Evolutionary conservation across 2,797 vertebrate species (phyloP), one percentile per base, ranked within the genome.

Genomic region (Tragopan temminckii): DNA sequence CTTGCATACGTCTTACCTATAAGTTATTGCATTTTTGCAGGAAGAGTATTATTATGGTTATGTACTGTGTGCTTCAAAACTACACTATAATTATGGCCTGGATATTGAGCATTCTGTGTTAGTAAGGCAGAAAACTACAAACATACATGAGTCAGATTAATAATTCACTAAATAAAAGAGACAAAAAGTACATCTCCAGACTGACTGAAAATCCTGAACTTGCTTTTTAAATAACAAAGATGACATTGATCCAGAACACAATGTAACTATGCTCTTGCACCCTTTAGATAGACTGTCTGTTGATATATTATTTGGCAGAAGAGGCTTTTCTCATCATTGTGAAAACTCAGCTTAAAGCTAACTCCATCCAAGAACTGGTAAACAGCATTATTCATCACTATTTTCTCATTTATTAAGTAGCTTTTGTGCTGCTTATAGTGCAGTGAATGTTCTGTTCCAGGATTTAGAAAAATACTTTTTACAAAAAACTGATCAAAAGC

Each of bases 261-360:
- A 80, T 64, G 58, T 88, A 90, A 76, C 76, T 64, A 57, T 67
- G 67, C 57, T 91, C 59, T 81, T 79, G 18, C 59, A 92, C 33
- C 36, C 29, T 21, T 67, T 43, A 80, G 48, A 92, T 55, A 88
- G 81, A 80, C 1, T 1, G 19, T 85, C 55, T 91, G 63, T 79
- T 95, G 57, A 88, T 93, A 61, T 14, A 85, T 36, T 78, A 78
- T 80, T 79, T 95, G 92, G 85, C 80, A 92, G 35, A 93, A 42
- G 42, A 80, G 14, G 14, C 31, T 91, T 67, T 94, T 70, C 46
- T 85, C 55, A 93, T 94, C 40, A 61, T 64, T 92, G 31, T 89
- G 67, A 92, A 91, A 88, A 68, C 87, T 67, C 66, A 80, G 40
- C 79, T 75, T 81, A 93, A 95, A 94, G 10, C 52, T 83, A 89